Evolutionary conservation across 2,888 invertebrate genomes (phyloP).

Genomic region (Pristionchus mayeri): DNA sequence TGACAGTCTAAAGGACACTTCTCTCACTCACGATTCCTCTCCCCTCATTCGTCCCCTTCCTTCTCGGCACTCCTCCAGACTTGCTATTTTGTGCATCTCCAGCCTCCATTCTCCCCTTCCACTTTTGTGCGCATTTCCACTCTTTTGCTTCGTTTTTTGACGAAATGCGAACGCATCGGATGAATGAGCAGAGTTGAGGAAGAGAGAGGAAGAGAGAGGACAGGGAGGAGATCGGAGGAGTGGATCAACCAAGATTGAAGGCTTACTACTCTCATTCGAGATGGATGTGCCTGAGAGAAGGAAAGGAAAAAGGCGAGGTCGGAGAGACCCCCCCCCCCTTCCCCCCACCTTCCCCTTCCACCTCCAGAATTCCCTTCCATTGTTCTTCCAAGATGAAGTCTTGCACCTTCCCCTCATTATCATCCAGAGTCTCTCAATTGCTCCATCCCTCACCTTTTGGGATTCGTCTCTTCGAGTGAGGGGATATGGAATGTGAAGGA

Average conservation of each 20-base stretch:
- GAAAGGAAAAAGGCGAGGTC: too few species aligned
- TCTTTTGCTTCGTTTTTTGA: constrained; percentile 44
- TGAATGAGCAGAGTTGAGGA: constrained; percentile 21
- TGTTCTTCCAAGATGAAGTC: constrained; percentile 3
- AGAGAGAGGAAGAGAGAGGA: neutral
- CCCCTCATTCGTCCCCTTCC: neutral
- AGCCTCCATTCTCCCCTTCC: constrained; percentile 20
- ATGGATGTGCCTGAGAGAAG: neutral
- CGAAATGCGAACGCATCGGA: constrained; percentile 34
- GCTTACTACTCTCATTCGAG: too few species aligned
- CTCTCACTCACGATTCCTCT: neutral
- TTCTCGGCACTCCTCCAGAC: constrained; percentile 2
- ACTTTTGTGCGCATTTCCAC: constrained; percentile 7
- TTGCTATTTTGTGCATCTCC: neutral
- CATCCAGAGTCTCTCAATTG: constrained; percentile 23
- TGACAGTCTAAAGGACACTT: neutral
- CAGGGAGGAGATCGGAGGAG: neutral
- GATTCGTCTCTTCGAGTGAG: constrained; percentile 25
- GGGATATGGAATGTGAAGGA: constrained; percentile 2
- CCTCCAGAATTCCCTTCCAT: neutral
- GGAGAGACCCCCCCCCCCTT: too few species aligned
- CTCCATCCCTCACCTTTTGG: constrained; percentile 23
- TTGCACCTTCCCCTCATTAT: constrained; percentile 22
- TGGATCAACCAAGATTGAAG: too few species aligned
- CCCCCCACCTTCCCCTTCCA: too few species aligned